Evolutionary conservation across 2,113 vertebrate species (phyloP), one percentile per base, ranked within the genome.

Genomic region (Zosterops japonicus): DNA sequence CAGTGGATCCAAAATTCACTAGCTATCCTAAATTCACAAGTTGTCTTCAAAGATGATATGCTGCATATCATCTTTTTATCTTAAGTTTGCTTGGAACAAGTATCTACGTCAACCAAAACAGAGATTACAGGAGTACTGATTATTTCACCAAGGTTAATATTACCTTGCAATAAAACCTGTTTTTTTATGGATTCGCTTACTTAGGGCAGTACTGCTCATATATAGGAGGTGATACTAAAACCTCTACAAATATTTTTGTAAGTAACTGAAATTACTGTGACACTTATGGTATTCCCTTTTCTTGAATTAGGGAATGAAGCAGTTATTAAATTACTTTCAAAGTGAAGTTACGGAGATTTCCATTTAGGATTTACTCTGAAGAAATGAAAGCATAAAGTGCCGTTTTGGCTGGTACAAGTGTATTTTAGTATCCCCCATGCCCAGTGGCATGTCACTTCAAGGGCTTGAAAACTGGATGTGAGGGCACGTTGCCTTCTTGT

Each of bases 141-240:
- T 59, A 64, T 92, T 94, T 90, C 56, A 87, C n/a, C 6, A 13
- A 84, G 41, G 49, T 83, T 92, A 87, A 68, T 90, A 88, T 64
- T 86, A 81, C 47, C n/a, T 59, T 86, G 68, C 56, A 90, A 90
- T 93, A 93, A 94, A 93, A 78, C n/a, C 50, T 64, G 8, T 89
- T 92, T 52, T 52, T 93, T 96, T 92, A 93, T 81, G 50, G 68
- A 89, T 94, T 90, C 88, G 75, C 69, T 96, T 95, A 89, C 91
- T 86, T 83, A 82, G 21, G 64, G 90, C 3, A 1, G 64, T 88
- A 81, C 31, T 68, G 25, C 57, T 93, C 61, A n/a, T 33, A 35
- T 79, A 49, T 31, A 89, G 80, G 46, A 80, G 52, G 47, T 53
- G 31, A 88, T 80, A 93, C 59, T 96, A 96, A 94, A 88, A 93